These are phyloP conservation scores for Oophaga pumilio DNA, from an alignment of 2,113 vertebrate genomes.

Conservation along the genomic window DNA sequence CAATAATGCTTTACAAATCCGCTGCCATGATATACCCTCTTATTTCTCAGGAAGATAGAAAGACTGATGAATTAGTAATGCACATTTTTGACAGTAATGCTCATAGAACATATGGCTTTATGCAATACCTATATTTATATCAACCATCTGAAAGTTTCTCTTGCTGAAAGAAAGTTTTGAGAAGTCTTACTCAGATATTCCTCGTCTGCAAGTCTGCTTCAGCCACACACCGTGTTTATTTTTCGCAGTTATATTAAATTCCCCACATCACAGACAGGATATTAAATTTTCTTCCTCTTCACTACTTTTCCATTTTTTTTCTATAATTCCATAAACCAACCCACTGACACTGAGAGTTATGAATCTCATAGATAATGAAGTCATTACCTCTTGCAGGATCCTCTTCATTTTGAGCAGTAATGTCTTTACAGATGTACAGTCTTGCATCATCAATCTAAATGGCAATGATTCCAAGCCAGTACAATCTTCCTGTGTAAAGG, in stretches of 20 bases:
- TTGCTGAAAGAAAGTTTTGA: constrained; percentile 27
- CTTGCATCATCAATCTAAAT: constrained; percentile 92
- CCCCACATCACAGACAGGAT: constrained; percentile 44
- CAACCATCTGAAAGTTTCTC: constrained; percentile 29
- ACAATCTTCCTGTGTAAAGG: constrained; percentile 78
- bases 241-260: constrained; percentile 35
- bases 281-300: constrained; percentile 41
- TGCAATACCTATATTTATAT: neutral
- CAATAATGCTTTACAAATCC: neutral
- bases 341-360: constrained; percentile 37
- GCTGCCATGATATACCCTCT: neutral
- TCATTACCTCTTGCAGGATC: constrained; percentile 92
- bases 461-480: constrained; percentile 86
- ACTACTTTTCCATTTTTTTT: constrained; percentile 58
- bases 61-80: constrained; percentile 48
- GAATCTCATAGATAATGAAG: constrained; percentile 53
- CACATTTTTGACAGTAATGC: constrained; percentile 3
- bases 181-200: neutral
- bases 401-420: constrained; percentile 90
- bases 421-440: constrained; percentile 93
- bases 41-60: constrained; percentile 19
- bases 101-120: constrained; percentile 44
- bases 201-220: neutral
- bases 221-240: constrained; percentile 12
- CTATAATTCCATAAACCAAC: constrained; percentile 45